Conservation (phyloP, 2,113 vertebrate species). For the Callospermophilus lateralis region DNA sequence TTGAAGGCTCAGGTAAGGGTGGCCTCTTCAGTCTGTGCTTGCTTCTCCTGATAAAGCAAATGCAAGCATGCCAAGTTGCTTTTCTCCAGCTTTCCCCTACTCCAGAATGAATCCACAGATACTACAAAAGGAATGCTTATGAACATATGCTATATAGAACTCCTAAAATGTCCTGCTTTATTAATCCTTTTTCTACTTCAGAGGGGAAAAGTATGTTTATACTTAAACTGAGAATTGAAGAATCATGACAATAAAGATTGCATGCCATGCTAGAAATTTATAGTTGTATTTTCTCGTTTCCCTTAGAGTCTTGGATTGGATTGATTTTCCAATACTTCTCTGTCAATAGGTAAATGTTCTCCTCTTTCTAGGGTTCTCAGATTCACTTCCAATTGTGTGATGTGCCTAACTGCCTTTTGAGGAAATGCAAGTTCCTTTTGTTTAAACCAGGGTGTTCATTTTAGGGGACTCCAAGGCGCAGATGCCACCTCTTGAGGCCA, state of each 20-base stretch:
- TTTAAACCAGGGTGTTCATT: conserved; percentile 44
- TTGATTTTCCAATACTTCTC: conserved; percentile 55
- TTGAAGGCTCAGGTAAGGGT: conserved; percentile 73
- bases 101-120: conserved; percentile 84
- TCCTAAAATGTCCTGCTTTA: conserved; percentile 81
- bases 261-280: conserved; percentile 66
- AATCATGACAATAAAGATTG: conserved; percentile 74
- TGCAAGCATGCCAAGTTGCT: conserved; percentile 86
- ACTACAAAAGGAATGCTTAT: conserved; percentile 85
- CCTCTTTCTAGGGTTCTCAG: conserved; percentile 50
- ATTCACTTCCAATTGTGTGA: no score
- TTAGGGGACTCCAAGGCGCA: background rate
- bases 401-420: background rate
- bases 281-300: conserved; percentile 76
- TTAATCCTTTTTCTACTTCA: conserved; percentile 83
- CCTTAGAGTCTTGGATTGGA: background rate
- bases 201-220: conserved; percentile 72
- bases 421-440: background rate
- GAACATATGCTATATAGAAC: conserved; percentile 73
- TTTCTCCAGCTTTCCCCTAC: conserved; percentile 87
- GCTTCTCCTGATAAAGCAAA: conserved; percentile 84
- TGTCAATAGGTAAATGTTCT: conserved; percentile 25
- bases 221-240: conserved; percentile 74
- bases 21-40: conserved; percentile 81
- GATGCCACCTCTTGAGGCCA: background rate